These are phyloP conservation scores for Simalia tracyae DNA, from an alignment of 2,797 vertebrate species.

Conservation along the genomic window DNA sequence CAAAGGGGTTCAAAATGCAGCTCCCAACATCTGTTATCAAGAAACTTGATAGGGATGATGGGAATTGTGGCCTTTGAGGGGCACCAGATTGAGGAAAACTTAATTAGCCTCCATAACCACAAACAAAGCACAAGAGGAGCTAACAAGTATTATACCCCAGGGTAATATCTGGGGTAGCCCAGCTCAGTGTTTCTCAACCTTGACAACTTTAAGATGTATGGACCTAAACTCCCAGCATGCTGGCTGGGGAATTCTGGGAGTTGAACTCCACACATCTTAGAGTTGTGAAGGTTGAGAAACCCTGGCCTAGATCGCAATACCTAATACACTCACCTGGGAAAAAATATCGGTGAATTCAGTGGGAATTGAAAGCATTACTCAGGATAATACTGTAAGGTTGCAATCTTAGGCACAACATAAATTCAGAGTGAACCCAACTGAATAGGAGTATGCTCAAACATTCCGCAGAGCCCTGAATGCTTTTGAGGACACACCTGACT, in stretches of 20 bases:
- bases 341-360: neutral
- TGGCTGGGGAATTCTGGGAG: neutral
- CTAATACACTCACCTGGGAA: neutral
- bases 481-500: neutral
- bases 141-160: no score
- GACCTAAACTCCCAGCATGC: neutral
- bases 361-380: neutral
- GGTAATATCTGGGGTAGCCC: neutral
- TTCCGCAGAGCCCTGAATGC: neutral
- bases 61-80: no score
- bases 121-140: neutral
- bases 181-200: neutral
- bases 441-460: neutral
- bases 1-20: no score
- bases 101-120: neutral
- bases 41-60: no score
- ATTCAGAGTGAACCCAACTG: neutral
- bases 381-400: neutral
- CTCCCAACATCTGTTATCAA: no score
- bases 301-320: neutral
- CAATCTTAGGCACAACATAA: neutral
- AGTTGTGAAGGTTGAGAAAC: neutral
- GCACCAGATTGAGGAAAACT: no score
- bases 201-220: neutral
- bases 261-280: neutral